These are phyloP conservation scores for Tragulus kanchil DNA, from an alignment of 2,113 vertebrate species.

Conservation along the genomic window DNA sequence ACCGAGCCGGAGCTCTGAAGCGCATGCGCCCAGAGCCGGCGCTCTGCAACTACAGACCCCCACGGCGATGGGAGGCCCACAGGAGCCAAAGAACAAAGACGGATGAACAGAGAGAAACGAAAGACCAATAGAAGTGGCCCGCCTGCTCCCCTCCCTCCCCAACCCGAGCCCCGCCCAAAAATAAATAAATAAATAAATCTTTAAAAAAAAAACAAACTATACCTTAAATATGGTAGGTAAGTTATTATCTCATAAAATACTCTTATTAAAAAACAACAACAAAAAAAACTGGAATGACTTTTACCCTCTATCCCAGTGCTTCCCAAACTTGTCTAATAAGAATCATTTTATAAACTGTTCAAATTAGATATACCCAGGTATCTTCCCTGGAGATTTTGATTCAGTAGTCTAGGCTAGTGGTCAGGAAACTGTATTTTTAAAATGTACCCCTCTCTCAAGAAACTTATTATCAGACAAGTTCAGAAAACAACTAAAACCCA, in stretches of 20 bases:
- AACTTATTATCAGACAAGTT: slow-evolving; percentile 20
- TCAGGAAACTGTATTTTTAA: background rate
- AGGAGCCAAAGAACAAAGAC: no score
- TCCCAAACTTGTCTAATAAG: background rate
- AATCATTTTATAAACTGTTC: slow-evolving; percentile 41
- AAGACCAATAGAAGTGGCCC: no score
- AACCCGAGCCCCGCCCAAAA: no score
- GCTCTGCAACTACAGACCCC: no score
- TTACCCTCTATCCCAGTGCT: background rate
- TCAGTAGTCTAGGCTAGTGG: background rate
- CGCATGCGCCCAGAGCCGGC: no score
- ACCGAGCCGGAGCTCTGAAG: no score
- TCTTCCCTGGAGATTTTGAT: background rate
- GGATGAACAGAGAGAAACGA: no score
- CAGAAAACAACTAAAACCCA: background rate
- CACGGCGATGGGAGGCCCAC: no score
- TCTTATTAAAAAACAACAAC: background rate
- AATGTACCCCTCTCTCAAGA: background rate
- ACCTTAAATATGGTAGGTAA: background rate
- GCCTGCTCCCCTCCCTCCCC: no score
- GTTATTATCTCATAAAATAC: background rate
- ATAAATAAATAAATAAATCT: no score
- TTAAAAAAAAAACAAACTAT: background rate
- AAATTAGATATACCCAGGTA: background rate
- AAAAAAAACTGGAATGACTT: background rate